Evolutionary conservation across 1,140 invertebrate species (phyloP).

Genomic region (Leptinotarsa lineolata): DNA sequence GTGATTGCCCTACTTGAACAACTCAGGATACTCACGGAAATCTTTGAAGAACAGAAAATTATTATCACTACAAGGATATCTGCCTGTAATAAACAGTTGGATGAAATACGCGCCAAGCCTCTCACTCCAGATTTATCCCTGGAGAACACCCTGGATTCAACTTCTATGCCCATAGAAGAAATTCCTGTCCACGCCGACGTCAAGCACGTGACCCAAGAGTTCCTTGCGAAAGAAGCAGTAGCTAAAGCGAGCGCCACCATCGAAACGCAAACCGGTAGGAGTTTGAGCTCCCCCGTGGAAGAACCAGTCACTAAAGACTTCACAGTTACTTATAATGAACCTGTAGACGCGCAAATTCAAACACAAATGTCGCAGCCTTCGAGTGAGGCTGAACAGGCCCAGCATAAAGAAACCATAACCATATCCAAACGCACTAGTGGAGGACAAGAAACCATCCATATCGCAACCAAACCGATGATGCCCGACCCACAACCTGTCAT

Average conservation of each 20-base stretch:
- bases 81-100: constrained; percentile 56
- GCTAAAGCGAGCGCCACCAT: constrained; percentile 48
- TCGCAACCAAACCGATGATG: constrained; percentile 67
- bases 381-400: constrained; percentile 50
- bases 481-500: constrained; percentile 56
- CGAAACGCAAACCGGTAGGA: constrained; percentile 65
- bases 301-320: constrained; percentile 53
- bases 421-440: constrained; percentile 69
- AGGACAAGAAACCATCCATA: constrained; percentile 77
- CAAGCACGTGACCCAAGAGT: constrained; percentile 41
- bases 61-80: constrained; percentile 63
- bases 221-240: constrained; percentile 37
- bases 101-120: constrained; percentile 45
- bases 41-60: constrained; percentile 62
- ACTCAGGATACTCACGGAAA: constrained; percentile 60
- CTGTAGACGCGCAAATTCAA: constrained; percentile 64
- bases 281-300: constrained; percentile 54
- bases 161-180: constrained; percentile 66
- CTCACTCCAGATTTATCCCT: constrained; percentile 52
- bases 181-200: constrained; percentile 42
- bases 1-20: constrained; percentile 63
- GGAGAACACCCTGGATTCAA: constrained; percentile 66
- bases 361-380: constrained; percentile 59
- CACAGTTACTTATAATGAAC: constrained; percentile 59
- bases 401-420: constrained; percentile 69